These are phyloP conservation scores for Holothuria glaberrima DNA, from an alignment of 35 echinoderm and acorn worm genomes.

Conservation along the genomic window DNA sequence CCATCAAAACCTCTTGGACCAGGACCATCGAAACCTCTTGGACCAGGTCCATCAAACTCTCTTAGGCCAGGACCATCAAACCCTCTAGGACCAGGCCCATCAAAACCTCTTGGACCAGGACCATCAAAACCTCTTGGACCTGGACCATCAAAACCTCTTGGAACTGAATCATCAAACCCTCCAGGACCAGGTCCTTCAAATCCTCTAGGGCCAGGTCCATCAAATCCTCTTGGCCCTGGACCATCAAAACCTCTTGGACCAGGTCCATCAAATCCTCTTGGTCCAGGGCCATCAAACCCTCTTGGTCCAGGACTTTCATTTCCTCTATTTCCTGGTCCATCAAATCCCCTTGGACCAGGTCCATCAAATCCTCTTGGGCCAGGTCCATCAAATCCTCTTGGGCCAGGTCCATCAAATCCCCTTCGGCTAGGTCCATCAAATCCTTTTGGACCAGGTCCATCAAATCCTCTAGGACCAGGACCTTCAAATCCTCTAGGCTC, in stretches of 20 bases:
- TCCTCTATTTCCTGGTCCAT: background rate
- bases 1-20: background rate
- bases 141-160: conserved; percentile 29
- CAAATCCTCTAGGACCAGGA: conserved; percentile 37
- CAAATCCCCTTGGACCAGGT: conserved; percentile 23
- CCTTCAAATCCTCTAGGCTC: conserved; percentile 38
- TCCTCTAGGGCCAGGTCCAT: conserved; percentile 20
- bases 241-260: conserved; percentile 37
- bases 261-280: conserved; percentile 48
- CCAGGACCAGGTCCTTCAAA: conserved; percentile 15
- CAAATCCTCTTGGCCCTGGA: conserved; percentile 14
- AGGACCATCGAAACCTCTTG: background rate
- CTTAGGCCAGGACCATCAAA: conserved; percentile 10
- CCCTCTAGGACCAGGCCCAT: conserved; percentile 5
- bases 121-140: conserved; percentile 23
- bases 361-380: background rate
- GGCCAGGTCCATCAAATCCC: conserved; percentile 11
- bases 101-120: background rate
- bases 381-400: conserved; percentile 14
- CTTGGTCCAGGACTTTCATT: background rate
- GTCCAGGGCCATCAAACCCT: conserved; percentile 39
- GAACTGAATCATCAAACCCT: conserved; percentile 38
- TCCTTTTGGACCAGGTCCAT: conserved; percentile 1
- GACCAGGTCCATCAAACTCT: conserved; percentile 26
- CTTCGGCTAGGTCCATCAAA: conserved; percentile 37